Percentiles rank a stretch among this genome's conserved stretches.
phyloP scores from a whole-genome alignment of 2,888 invertebrate genomes.

The Eueremaeus valkanovi region DNA sequence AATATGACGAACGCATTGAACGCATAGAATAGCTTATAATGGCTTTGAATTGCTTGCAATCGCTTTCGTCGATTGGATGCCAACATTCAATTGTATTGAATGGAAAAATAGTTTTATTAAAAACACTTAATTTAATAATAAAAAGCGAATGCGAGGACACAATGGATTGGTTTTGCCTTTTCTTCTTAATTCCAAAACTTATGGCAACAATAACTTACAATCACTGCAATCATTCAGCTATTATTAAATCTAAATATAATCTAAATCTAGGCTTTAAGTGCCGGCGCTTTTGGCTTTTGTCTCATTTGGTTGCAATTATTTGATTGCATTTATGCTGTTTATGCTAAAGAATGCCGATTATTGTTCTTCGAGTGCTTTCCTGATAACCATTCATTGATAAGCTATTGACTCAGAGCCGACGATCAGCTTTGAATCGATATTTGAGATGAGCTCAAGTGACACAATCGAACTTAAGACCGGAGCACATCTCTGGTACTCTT shows the following conservation, averaged over 20 bases:
- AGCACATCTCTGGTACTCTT: background rate
- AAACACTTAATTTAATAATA: background rate
- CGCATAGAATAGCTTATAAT: constrained; percentile 4
- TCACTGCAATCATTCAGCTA: background rate
- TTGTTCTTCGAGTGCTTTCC: constrained; percentile 22
- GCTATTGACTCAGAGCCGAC: background rate
- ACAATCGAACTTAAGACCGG: constrained; percentile 23
- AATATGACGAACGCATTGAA: background rate
- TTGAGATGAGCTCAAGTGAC: constrained; percentile 24
- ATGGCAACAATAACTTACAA: constrained; percentile 4
- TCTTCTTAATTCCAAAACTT: background rate
- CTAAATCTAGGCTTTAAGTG: constrained; percentile 10
- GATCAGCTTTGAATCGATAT: constrained; percentile 23
- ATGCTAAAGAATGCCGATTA: constrained; percentile 11
- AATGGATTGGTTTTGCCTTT: background rate
- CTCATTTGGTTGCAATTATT: constrained; percentile 3
- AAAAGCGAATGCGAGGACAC: background rate
- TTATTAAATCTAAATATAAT: constrained; percentile 20
- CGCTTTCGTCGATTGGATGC: background rate
- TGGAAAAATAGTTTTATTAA: background rate
- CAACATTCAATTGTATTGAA: background rate
- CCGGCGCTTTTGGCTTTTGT: constrained; percentile 25
- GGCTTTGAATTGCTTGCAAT: constrained; percentile 4
- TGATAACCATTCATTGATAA: background rate
- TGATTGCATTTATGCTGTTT: background rate